Percentiles rank a stretch among this genome's conserved stretches.
Conservation (phyloP, 2,888 invertebrate genomes). For the Odontocolon sp. region DNA sequence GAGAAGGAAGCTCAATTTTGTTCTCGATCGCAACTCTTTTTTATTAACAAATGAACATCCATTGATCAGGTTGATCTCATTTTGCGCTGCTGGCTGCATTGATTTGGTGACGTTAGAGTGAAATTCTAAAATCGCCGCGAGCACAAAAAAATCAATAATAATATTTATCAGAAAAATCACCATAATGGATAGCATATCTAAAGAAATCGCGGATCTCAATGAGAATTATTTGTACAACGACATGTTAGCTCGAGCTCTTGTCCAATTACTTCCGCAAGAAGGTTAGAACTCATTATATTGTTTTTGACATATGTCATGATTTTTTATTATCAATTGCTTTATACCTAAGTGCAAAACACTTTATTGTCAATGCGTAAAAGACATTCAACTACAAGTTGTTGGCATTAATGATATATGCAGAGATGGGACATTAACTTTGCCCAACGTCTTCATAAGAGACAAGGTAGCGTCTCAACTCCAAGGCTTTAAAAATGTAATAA, state of each 20-base stretch:
- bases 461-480: too few species aligned
- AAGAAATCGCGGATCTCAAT: conserved; percentile 72
- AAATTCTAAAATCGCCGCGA: not conserved
- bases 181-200: conserved; percentile 15
- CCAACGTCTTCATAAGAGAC: too few species aligned
- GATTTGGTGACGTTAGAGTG: too few species aligned
- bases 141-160: not conserved
- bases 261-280: conserved; percentile 78
- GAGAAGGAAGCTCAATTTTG: too few species aligned
- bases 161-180: not conserved
- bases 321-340: not conserved
- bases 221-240: conserved; percentile 81
- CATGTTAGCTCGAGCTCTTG: conserved; percentile 80
- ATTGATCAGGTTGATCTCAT: too few species aligned
- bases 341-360: not conserved
- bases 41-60: too few species aligned
- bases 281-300: conserved; percentile 68
- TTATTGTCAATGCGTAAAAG: not conserved
- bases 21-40: too few species aligned
- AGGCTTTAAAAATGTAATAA: too few species aligned
- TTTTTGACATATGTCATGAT: not conserved
- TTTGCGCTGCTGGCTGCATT: too few species aligned
- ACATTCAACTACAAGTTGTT: too few species aligned
- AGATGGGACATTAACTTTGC: too few species aligned
- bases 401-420: too few species aligned